Conservation (phyloP, 2,888 invertebrate genomes). For the Noctuana brunneofusca region DNA sequence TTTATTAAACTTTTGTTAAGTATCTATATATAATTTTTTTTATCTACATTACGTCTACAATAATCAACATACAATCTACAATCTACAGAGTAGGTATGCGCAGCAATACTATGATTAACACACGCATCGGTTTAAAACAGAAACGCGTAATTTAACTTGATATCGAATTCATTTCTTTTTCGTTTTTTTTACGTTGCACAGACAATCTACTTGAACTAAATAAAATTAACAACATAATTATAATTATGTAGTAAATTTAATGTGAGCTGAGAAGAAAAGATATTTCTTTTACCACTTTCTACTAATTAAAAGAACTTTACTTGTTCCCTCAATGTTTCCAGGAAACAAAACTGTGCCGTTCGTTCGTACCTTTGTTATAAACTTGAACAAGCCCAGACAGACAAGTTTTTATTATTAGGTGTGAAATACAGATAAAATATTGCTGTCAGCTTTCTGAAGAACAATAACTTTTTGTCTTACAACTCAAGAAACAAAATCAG, state of each 20-base stretch:
- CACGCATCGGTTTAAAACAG: too few relatives aligned
- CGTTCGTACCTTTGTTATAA: conserved; percentile 9
- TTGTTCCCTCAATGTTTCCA: conserved; percentile 1
- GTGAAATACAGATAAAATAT: not conserved
- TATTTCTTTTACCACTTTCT: conserved; percentile 15
- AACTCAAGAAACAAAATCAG: too few relatives aligned
- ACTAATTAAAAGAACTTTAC: conserved; percentile 14
- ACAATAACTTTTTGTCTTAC: not conserved
- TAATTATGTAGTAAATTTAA: conserved; percentile 15
- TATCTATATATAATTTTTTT: too few relatives aligned
- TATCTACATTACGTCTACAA: too few relatives aligned
- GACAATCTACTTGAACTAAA: not conserved
- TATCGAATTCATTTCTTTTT: too few relatives aligned
- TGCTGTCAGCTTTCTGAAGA: not conserved
- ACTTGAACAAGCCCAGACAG: conserved; percentile 9
- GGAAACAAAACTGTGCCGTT: conserved; percentile 12
- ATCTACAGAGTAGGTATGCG: too few relatives aligned
- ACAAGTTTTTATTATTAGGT: conserved; percentile 1
- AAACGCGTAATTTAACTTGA: too few relatives aligned
- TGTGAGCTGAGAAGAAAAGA: conserved; percentile 17
- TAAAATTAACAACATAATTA: not conserved
- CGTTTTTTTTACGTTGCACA: too few relatives aligned
- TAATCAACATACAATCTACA: too few relatives aligned
- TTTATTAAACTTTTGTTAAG: too few relatives aligned
- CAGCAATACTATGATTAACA: too few relatives aligned